These are phyloP conservation scores for Cancer borealis DNA, from an alignment of 2,888 invertebrate species.

Conservation along the genomic window DNA sequence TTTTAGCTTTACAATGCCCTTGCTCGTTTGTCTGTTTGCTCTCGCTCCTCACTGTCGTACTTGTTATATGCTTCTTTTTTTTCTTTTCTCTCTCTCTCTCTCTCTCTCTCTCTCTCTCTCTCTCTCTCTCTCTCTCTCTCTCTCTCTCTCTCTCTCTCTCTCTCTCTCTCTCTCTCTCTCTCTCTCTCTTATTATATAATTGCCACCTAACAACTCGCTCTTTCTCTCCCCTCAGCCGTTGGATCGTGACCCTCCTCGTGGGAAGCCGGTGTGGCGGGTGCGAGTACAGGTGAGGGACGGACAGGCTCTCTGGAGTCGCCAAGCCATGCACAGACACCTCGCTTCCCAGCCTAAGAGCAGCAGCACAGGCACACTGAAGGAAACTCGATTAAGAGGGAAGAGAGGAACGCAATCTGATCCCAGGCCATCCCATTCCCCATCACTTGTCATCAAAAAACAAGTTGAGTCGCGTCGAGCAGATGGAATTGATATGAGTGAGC, in stretches of 20 bases:
- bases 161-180: neutral
- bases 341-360: neutral
- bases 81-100: too few species aligned
- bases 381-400: neutral
- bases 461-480: neutral
- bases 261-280: slow-evolving; percentile 64
- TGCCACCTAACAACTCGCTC: neutral
- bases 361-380: neutral
- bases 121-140: too few species aligned
- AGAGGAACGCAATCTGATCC: neutral
- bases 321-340: slow-evolving; percentile 54
- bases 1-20: too few species aligned
- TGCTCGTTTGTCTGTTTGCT: too few species aligned
- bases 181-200: neutral
- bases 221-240: slow-evolving; percentile 46
- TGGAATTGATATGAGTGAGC: neutral
- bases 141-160: neutral
- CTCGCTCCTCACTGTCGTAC: too few species aligned
- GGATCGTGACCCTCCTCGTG: slow-evolving; percentile 65
- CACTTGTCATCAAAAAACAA: neutral
- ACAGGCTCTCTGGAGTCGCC: slow-evolving; percentile 60
- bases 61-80: too few species aligned
- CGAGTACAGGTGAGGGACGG: slow-evolving; percentile 63
- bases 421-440: neutral
- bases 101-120: too few species aligned